Percentiles rank a stretch among this genome's conserved stretches.
These are phyloP conservation scores for Metacarcinus magister DNA, from an alignment of 2,888 invertebrate genomes.

Conservation along the genomic window DNA sequence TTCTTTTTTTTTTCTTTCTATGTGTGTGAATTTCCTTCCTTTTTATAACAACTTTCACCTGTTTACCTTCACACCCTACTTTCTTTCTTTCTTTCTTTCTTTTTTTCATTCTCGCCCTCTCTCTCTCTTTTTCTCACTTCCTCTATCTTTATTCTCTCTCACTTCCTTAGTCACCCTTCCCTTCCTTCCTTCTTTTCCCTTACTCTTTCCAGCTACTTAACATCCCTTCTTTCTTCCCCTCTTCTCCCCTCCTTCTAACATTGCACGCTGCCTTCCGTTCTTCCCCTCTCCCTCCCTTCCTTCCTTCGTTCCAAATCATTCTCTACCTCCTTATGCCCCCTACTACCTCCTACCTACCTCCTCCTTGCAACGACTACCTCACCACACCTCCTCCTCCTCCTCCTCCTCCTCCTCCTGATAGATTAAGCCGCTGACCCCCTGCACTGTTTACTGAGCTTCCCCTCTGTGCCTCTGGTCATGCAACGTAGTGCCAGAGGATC, in stretches of 20 bases:
- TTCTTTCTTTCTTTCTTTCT: neutral
- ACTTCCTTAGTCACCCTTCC: neutral
- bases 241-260: neutral
- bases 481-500: slow-evolving; percentile 71
- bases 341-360: no score
- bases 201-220: neutral
- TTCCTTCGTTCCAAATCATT: no score
- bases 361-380: no score
- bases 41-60: neutral
- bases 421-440: slow-evolving; percentile 50
- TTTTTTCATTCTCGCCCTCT: neutral
- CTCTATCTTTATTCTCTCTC: no score
- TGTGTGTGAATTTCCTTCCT: neutral
- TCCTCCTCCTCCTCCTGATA: slow-evolving; percentile 42
- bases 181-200: neutral
- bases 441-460: slow-evolving; percentile 61
- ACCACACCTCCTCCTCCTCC: neutral
- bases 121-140: neutral
- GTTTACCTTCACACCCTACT: neutral
- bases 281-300: neutral
- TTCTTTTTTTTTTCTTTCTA: neutral
- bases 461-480: slow-evolving; percentile 66
- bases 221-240: neutral
- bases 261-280: neutral
- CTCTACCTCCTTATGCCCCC: no score